These are phyloP conservation scores for Resseliella maxima DNA, from an alignment of 2,888 invertebrate genomes.

Conservation along the genomic window DNA sequence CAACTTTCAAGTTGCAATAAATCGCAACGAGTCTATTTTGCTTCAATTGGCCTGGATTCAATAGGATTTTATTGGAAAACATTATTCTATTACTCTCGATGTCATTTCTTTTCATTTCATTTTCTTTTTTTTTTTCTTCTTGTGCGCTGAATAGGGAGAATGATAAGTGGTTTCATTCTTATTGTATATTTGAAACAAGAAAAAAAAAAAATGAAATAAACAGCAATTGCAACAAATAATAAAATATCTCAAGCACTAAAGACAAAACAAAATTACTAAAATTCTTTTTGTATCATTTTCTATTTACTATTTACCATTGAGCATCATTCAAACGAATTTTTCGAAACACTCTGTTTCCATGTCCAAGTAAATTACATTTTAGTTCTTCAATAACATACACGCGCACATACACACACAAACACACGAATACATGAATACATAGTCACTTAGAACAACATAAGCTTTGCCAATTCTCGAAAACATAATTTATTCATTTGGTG, in stretches of 20 bases:
- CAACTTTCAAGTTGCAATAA: constrained; percentile 46
- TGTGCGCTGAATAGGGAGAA: background rate
- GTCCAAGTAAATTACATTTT: too few relatives aligned
- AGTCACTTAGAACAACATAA: too few relatives aligned
- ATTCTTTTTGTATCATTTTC: background rate
- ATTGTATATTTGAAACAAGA: background rate
- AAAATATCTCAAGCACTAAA: background rate
- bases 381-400: too few relatives aligned
- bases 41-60: constrained; percentile 3
- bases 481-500: constrained; percentile 31
- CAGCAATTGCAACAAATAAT: background rate
- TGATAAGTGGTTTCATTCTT: constrained; percentile 33
- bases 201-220: background rate
- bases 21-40: background rate
- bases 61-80: background rate
- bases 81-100: constrained; percentile 22
- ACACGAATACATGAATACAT: too few relatives aligned
- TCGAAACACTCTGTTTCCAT: too few relatives aligned
- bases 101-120: background rate
- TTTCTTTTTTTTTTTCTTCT: background rate
- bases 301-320: too few relatives aligned
- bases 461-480: background rate
- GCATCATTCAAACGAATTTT: too few relatives aligned
- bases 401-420: too few relatives aligned
- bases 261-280: background rate